These are phyloP conservation scores for Diadophis punctatus DNA, from an alignment of 2,113 vertebrate species.

Conservation along the genomic window DNA sequence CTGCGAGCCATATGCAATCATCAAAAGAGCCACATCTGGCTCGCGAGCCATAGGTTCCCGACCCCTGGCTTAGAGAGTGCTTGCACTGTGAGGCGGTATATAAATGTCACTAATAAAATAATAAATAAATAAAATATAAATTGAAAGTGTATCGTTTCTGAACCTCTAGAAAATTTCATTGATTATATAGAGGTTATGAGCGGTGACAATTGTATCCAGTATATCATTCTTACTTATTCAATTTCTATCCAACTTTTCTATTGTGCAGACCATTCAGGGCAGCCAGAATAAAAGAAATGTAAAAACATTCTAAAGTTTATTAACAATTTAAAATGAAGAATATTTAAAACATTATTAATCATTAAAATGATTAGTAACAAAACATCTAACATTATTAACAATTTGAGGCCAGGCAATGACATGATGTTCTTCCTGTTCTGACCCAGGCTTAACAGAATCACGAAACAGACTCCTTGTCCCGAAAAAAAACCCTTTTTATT, in stretches of 20 bases:
- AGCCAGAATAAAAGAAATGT: neutral
- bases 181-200: neutral
- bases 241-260: neutral
- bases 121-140: too few species aligned
- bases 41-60: too few species aligned
- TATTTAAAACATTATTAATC: neutral
- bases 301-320: neutral
- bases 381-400: neutral
- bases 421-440: neutral
- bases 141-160: neutral
- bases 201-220: neutral
- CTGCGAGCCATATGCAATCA: too few species aligned
- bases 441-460: too few species aligned
- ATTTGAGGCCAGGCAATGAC: neutral
- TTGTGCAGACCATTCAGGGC: neutral
- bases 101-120: too few species aligned
- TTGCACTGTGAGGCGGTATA: too few species aligned
- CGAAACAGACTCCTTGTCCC: too few species aligned
- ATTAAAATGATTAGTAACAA: neutral
- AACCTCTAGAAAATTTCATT: neutral
- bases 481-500: too few species aligned
- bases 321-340: neutral
- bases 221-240: neutral
- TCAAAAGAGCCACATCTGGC: too few species aligned
- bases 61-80: too few species aligned